Base-by-base conservation (phyloP, 2,797 vertebrate genomes). In the Aulostomus chinensis region DNA sequence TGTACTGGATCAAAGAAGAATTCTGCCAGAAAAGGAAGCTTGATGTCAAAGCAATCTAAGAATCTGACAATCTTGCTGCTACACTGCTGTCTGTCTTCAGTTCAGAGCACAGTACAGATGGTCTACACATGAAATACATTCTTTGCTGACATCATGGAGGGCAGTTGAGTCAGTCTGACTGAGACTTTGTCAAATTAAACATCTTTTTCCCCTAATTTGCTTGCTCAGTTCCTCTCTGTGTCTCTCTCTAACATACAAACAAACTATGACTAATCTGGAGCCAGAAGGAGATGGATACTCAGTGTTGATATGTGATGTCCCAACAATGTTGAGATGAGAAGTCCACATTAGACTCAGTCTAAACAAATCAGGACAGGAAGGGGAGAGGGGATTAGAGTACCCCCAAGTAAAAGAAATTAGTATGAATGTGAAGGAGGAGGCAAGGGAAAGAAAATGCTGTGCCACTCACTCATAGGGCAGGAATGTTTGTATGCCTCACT, bases 221-320 rank as follows among this genome's bases (percentile, higher is more conserved):
- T 37, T 25, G 9, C 29, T 34, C 6, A 10, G 2, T 20, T 50
- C 18, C n/a, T n/a, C n/a, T n/a, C n/a, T n/a, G 6, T 2, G 2
- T 5, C 24, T 25, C 14, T 24, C 2, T 22, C 18, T 21, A 12
- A 24, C 33, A 37, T 3, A 10, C 11, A 17, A 11, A 9, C 11
- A 18, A n/a, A 26, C 3, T 14, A 12, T n/a, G 38, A 75, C 39
- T 76, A 15, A 68, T 77, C 58, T 9, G 2, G 9, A 45, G 72
- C 71, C 69, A 73, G 14, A 36, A 29, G 59, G 45, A 78, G 83
- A 76, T 53, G 35, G 50, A 80, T 22, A 59, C 42, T 13, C 47
- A 18, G 30, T 38, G 40, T 36, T 72, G 64, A 46, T 68, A 50
- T 47, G 61, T 65, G 66, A 78, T 79, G 78, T 81, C 78, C 73